phyloP scores from a whole-genome alignment of 2,113 vertebrate genomes.

The Paradisaea rubra region DNA sequence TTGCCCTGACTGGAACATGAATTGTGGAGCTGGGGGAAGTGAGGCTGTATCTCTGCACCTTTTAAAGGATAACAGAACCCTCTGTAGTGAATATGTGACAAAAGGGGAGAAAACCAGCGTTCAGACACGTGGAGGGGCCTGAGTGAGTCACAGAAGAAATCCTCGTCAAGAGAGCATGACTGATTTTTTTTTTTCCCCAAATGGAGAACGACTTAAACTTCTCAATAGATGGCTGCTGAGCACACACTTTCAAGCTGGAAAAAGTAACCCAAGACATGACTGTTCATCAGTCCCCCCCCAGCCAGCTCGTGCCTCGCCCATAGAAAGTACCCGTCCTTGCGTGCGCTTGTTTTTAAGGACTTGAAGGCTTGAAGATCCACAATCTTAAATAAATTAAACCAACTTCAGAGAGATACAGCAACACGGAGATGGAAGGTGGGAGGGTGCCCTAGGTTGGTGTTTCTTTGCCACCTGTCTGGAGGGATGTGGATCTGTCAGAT shows the following conservation, averaged over 20 bases:
- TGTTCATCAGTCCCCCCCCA: neutral
- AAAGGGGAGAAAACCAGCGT: accelerated
- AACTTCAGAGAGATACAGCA: neutral
- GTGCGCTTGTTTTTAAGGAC: accelerated
- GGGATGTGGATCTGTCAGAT: neutral
- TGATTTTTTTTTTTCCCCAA: neutral
- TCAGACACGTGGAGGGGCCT: neutral
- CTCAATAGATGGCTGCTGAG: neutral
- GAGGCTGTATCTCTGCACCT: neutral
- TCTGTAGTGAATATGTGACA: neutral
- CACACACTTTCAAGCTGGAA: neutral
- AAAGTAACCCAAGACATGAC: accelerated
- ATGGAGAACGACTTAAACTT: neutral
- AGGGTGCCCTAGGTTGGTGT: neutral
- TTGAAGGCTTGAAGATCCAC: neutral
- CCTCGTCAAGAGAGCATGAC: neutral
- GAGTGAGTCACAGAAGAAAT: neutral
- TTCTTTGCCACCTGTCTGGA: neutral
- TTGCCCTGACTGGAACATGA: neutral
- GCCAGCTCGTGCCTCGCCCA: accelerated
- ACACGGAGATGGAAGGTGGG: neutral
- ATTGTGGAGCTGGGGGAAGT: neutral
- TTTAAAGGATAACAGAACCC: neutral
- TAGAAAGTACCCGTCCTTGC: accelerated
- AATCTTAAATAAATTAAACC: neutral